Evolutionary conservation across 2,888 invertebrate genomes (phyloP).

Genomic region (Xylocampa areola): DNA sequence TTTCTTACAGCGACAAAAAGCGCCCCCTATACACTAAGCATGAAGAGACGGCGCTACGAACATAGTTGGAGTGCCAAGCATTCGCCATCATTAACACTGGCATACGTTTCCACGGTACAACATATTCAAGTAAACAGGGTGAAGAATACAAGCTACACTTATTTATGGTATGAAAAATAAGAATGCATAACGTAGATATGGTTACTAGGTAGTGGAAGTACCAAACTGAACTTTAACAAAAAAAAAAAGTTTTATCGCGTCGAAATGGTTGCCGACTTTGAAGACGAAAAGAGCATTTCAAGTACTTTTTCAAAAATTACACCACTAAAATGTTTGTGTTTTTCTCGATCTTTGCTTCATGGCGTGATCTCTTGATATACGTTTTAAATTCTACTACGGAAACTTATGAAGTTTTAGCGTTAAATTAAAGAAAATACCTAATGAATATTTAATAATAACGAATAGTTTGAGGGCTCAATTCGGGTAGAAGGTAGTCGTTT

Average conservation of each 20-base stretch:
- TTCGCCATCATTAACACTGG: constrained; percentile 35
- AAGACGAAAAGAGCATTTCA: too few relatives aligned
- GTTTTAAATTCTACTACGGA: too few relatives aligned
- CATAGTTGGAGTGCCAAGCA: constrained; percentile 30
- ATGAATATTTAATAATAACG: too few relatives aligned
- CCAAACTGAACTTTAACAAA: background rate
- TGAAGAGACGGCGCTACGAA: constrained; percentile 28
- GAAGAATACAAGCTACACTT: constrained; percentile 9
- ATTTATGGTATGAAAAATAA: constrained; percentile 19
- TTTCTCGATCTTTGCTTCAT: too few relatives aligned
- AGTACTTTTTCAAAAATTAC: too few relatives aligned
- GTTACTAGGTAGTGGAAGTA: too few relatives aligned
- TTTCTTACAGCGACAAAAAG: constrained; percentile 20
- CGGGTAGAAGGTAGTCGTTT: too few relatives aligned
- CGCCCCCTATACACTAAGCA: constrained; percentile 1
- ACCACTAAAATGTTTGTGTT: too few relatives aligned
- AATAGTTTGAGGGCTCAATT: too few relatives aligned
- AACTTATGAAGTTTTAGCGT: too few relatives aligned
- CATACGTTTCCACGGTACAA: constrained; percentile 9
- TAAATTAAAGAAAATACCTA: too few relatives aligned
- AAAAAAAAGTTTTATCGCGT: constrained; percentile 7
- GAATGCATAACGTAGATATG: constrained; percentile 16
- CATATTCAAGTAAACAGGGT: constrained; percentile 9
- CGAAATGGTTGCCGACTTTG: constrained; percentile 8
- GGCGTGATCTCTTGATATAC: too few relatives aligned